phyloP scores from a whole-genome alignment of 1,140 invertebrate species.

The Caenorhabditis remanei region DNA sequence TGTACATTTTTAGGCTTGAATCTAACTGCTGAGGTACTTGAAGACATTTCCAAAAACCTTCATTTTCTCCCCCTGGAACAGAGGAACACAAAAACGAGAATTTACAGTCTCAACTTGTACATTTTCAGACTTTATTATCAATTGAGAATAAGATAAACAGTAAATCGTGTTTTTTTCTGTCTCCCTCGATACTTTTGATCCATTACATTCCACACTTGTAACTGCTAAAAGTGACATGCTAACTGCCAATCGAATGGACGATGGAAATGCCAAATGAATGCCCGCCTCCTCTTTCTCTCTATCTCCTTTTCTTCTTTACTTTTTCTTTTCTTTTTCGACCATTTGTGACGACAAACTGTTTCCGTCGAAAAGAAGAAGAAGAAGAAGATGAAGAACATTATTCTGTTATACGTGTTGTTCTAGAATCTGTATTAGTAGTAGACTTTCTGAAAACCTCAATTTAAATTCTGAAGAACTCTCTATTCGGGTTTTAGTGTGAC shows the following conservation, averaged over 20 bases:
- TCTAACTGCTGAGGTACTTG: too few species aligned
- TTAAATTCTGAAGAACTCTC: too few species aligned
- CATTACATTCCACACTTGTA: constrained; percentile 42
- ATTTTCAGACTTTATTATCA: background rate
- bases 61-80: too few species aligned
- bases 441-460: too few species aligned
- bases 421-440: too few species aligned
- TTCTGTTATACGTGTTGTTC: too few species aligned
- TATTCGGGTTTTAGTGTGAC: too few species aligned
- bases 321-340: constrained; percentile 9
- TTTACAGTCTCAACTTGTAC: too few species aligned
- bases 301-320: background rate
- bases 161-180: constrained; percentile 35
- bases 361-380: background rate
- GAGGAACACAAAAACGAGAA: too few species aligned
- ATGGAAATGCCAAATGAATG: constrained; percentile 46
- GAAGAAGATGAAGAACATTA: too few species aligned
- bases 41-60: too few species aligned
- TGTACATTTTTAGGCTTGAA: background rate
- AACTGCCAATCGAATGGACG: constrained; percentile 24
- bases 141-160: constrained; percentile 14
- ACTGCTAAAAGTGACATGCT: constrained; percentile 34
- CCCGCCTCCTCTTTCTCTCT: constrained; percentile 2
- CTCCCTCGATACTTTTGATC: background rate
- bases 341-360: constrained; percentile 23